Base-by-base conservation (phyloP, 2,797 vertebrate genomes). In the Chaetophractus vellerosus region DNA sequence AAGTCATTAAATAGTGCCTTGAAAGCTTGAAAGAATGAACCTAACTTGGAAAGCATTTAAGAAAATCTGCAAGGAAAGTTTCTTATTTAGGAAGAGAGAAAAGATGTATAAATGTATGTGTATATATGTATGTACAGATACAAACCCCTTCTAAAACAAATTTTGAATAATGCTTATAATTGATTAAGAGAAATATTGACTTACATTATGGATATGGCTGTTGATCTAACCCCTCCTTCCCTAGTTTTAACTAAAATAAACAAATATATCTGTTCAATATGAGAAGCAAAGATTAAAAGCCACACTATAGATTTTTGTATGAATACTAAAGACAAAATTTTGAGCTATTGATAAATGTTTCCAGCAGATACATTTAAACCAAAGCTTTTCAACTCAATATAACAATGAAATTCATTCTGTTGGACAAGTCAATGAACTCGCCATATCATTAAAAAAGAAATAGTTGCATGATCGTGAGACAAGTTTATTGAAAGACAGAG, bases 31-130 rank as follows among this genome's bases (percentile, higher is more conserved):
- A 74, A 82, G 31, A 36, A 83, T 86, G 5, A 88, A 82, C 1
- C 7, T 82, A 86, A 72, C 64, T 82, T 50, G 64, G 83, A 90
- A 95, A 84, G 14, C n/a, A 61, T 64, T 86, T 78, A 74, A 45
- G 71, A 69, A 86, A 50, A 87, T 85, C 4, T 57, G 36, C 52
- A 55, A 90, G 9, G 19, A 81, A 72, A 78, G 1, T 71, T 94
- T 24, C 52, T 93, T 90, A 69, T 81, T 89, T 84, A 76, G 92
- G 28, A 85, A 95, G 61, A 33, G 72, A 85, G n/a, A 86, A 55
- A 45, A 45, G 50, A 38, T 33, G 10, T 86, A 26, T 38, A 33
- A 68, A 71, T 64, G 21, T 48, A 36, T 92, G 38, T 55, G 3
- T 61, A 1, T 69, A 12, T 61, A 1, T 69, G 12, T 61, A 31